A percentile compares a stretch with the other conserved stretches of the same genome.
phyloP scores from a whole-genome alignment of 2,113 vertebrate genomes.

The Nibea coibor region DNA sequence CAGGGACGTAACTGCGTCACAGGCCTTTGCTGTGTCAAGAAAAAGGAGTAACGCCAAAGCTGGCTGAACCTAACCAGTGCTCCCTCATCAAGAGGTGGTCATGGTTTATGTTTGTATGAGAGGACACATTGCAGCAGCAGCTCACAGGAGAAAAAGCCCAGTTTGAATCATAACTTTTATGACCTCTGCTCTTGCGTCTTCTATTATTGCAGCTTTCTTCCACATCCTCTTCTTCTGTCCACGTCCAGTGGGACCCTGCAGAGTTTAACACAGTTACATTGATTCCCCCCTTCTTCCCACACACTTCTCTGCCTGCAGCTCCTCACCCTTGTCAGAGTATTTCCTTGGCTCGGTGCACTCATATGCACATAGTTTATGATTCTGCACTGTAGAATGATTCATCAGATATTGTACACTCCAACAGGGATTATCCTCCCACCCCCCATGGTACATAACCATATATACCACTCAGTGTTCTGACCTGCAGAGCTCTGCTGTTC shows the following conservation, averaged over 20 bases:
- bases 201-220: slow-evolving; percentile 60
- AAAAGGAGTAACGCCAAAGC: slow-evolving; percentile 26
- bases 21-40: slow-evolving; percentile 35
- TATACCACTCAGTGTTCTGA: slow-evolving; percentile 32
- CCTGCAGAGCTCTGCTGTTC: slow-evolving; percentile 3
- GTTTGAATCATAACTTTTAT: slow-evolving; percentile 62
- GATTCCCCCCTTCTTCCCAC: slow-evolving; percentile 47
- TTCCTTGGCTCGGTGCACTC: slow-evolving; percentile 35
- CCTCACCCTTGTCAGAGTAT: slow-evolving; percentile 47
- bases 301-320: slow-evolving; percentile 50
- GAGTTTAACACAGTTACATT: slow-evolving; percentile 56
- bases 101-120: slow-evolving; percentile 52
- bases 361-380: slow-evolving; percentile 64
- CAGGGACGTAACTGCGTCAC: slow-evolving; percentile 24
- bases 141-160: slow-evolving; percentile 26
- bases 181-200: slow-evolving; percentile 58
- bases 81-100: slow-evolving; percentile 42
- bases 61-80: slow-evolving; percentile 24
- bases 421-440: slow-evolving; percentile 25
- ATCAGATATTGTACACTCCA: slow-evolving; percentile 62
- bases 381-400: slow-evolving; percentile 56
- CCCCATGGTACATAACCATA: slow-evolving; percentile 13
- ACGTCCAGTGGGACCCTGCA: slow-evolving; percentile 51
- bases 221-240: slow-evolving; percentile 43
- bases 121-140: slow-evolving; percentile 31